Evolutionary conservation across 2,888 invertebrate species (phyloP).

Genomic region (Netelia virgata): DNA sequence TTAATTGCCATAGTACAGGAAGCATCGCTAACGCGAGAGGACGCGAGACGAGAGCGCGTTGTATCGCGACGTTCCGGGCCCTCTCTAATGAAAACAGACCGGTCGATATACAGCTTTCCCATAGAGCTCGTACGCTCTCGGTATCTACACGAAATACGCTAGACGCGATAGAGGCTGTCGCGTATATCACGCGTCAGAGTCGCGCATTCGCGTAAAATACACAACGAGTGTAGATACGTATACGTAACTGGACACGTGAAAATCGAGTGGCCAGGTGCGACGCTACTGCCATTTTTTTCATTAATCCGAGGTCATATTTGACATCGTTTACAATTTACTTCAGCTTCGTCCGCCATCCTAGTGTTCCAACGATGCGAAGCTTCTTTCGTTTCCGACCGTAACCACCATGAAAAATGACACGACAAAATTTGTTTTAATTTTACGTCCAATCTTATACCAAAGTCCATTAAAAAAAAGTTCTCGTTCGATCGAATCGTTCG

Average conservation of each 20-base stretch:
- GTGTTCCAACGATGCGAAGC: too few species aligned
- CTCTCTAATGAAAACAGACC: conserved; percentile 63
- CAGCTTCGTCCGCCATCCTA: not conserved
- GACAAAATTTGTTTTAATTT: too few species aligned
- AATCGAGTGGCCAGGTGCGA: conserved; percentile 21
- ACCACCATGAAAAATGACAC: too few species aligned
- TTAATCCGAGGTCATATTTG: conserved; percentile 62
- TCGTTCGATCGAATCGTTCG: too few species aligned
- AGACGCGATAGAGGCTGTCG: conserved; percentile 49
- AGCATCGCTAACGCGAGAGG: not conserved
- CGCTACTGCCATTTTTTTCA: conserved; percentile 53
- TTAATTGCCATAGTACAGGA: conserved; percentile 1
- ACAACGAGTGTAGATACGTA: conserved; percentile 6
- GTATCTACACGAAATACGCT: conserved; percentile 21
- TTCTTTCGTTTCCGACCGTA: too few species aligned
- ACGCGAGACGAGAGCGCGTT: conserved; percentile 27
- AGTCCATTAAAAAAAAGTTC: too few species aligned
- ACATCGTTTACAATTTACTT: conserved; percentile 65
- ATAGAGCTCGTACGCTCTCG: not conserved
- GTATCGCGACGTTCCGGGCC: conserved; percentile 34
- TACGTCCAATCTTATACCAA: too few species aligned
- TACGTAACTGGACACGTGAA: not conserved
- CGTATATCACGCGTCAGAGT: conserved; percentile 50
- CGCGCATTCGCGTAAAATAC: not conserved
- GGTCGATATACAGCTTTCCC: conserved; percentile 16